Evolutionary conservation across 2,797 vertebrate genomes (phyloP), one percentile per base, ranked within the genome.

Genomic region (Notolabrus celidotus): DNA sequence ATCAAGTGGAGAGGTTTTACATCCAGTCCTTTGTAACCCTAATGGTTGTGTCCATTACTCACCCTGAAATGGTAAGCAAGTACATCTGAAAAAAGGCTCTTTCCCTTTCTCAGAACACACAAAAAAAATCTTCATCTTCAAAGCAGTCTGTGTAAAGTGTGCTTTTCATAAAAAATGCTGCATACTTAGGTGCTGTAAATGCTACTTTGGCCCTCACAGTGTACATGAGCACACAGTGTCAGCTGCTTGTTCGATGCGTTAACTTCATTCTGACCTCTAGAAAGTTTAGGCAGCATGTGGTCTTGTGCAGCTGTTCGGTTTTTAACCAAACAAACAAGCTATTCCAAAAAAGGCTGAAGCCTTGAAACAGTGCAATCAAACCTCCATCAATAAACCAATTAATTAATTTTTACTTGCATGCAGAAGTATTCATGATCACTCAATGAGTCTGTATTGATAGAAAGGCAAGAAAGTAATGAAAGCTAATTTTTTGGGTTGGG

Each of bases 361-460:
- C 74, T 71, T 78, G 36, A 82, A 82, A 66, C 56, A 64, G 50
- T 38, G 73, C 59, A 79, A 84, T 86, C 60, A 77, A 63, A 43
- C 71, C 70, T 77, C 79, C 66, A 80, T 83, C 82, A 86, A 87
- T 78, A 68, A 77, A 77, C 39, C 3, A n/a, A 71, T 88, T 76
- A 64, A 72, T 79, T 70, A 83, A 64, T 64, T 36, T 36, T 14
- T 17, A 59, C 59, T 74, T 55, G 67, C 62, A 38, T 77, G 67
- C 12, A 12, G 60, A 88, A 78, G 42, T 79, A 55, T 77, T 86
- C 67, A 76, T 77, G 72, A 82, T 87, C 17, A 38, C 65, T 58
- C 69, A 77, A 74, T 84, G 57, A 82, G 79, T 74, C 42, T 74
- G 36, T 36, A 64, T 65, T 62, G 41, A 81, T 51, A 79, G 45